Evolutionary conservation across 2,888 invertebrate genomes (phyloP), one percentile per base, ranked within the genome.

Genomic region (Cataglyphis altisquamis): DNA sequence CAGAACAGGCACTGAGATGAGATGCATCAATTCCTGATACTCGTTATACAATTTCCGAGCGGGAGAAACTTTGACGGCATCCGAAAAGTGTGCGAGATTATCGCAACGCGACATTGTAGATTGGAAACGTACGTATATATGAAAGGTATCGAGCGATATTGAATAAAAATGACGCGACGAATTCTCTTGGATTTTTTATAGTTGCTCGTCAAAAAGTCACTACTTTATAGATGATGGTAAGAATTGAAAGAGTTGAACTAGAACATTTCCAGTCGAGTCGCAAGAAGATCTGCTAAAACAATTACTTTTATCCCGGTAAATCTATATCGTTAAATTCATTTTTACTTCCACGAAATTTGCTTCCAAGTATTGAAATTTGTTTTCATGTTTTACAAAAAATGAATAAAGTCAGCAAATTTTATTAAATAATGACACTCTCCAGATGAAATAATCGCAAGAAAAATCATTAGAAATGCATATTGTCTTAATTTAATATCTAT

Each of bases 21-120:
- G 39, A 45, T 36, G 12, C 66, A 77, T 67, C 67, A 29, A 18
- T 60, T 41, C 55, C 57, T 32, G 68, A 68, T 18, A 80, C 57
- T 70, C 60, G 60, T 45, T 45, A 12, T 80, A 72, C 60, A 32
- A 80, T 80, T 80, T 80, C 45, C 60, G 25, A n/a, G 8, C 39
- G 55, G 32, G 18, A n/a, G 52, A 52, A 15, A 21, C 21, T 9
- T 32, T 18, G 39, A 0, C 25, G 39, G 25, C 2, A 25, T 4
- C n/a, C 25, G 21, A 8, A 41, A 60, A 36, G 60, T 8, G 60
- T 8, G 12, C 57, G 18, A n/a, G 32, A 80, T 72, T 45, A 70
- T 70, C 78, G 57, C 45, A 36, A 60, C 32, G 41, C 41, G n/a
- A 41, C 39, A 68, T 57, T 18, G 25, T 18, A 39, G 60, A 72